Conservation (phyloP, 2,888 invertebrate species). For the Trissoscelio sp. region DNA sequence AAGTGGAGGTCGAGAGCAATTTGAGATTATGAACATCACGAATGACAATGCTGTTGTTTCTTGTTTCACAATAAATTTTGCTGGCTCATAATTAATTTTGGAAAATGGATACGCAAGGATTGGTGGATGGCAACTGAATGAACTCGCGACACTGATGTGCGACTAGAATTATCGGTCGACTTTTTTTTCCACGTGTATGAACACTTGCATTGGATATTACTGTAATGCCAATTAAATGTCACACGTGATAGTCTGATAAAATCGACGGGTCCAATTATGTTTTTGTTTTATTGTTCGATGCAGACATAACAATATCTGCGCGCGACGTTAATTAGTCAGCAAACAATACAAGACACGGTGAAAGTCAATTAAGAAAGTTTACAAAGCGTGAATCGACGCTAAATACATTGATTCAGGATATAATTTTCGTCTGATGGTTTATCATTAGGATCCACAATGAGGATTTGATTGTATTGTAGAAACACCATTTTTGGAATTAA, state of each 20-base stretch:
- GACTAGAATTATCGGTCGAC: not conserved
- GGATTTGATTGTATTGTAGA: slow-evolving; percentile 12
- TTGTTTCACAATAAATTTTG: too few species aligned
- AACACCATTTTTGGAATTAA: not conserved
- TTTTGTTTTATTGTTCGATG: slow-evolving; percentile 57
- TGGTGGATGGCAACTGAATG: too few species aligned
- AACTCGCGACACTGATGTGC: too few species aligned
- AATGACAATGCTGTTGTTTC: too few species aligned
- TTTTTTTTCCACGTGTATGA: slow-evolving; percentile 24
- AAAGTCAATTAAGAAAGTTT: slow-evolving; percentile 59
- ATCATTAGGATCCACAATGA: slow-evolving; percentile 6
- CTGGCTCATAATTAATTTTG: slow-evolving; percentile 12
- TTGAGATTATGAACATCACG: slow-evolving; percentile 43
- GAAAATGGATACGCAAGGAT: not conserved
- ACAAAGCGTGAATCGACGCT: slow-evolving; percentile 29
- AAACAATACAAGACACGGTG: slow-evolving; percentile 52
- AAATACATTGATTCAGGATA: slow-evolving; percentile 41
- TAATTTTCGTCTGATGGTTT: slow-evolving; percentile 6
- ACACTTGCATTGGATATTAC: slow-evolving; percentile 49
- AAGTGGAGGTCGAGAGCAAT: slow-evolving; percentile 35
- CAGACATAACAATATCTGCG: slow-evolving; percentile 54
- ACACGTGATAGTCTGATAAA: slow-evolving; percentile 50
- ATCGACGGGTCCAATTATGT: slow-evolving; percentile 62
- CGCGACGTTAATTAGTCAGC: slow-evolving; percentile 62
- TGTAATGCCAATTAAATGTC: slow-evolving; percentile 65